Evolutionary conservation across 2,888 invertebrate species (phyloP), one percentile per base, ranked within the genome.

Genomic region (Pherbina coryleti): DNA sequence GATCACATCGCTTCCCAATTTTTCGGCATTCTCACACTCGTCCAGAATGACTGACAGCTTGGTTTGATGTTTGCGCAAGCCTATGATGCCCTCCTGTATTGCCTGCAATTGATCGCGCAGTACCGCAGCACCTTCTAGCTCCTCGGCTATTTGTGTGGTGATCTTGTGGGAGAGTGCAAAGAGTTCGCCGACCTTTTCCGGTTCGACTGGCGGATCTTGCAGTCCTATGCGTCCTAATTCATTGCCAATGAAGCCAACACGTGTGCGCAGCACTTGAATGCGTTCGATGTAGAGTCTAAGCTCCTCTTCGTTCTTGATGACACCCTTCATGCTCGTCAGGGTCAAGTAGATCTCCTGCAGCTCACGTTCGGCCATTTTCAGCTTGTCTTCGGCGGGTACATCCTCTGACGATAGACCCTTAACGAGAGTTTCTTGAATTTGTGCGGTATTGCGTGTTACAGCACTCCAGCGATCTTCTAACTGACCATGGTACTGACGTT

Each of bases 261-360:
- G 92, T 3, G 92, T 92, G 53, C 93, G 93, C 89, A 95, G 92
- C 0, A 96, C 94, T 89, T 96, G 95, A 9, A 96, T 90, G 72
- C 95, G 91, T 88, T 96, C 95, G 9, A 96, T 93, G 85, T 96
- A 96, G 7, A 96, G 90, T 83, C 94, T 93, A 0, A 96, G 90
- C 85, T 96, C 96, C 82, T 96, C 96, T 84, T 95, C 95, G 74
- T 93, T 95, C 85, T 95, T 95, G 64, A 96, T 93, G 0, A 95
- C 93, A 1, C 95, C 95, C 86, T 94, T 94, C 79, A 95, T 92
- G 80, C 92, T 92, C 37, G 94, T 93, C 79, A 96, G 90, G 19
- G 93, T 92, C 0, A 92, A 88, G 78, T 94, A 92, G 22, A 96
- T 91, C 85, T 96, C 95, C 85, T 93, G 91, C 17, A 96, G 88